Percentiles rank a stretch among this genome's conserved stretches.
Conservation (phyloP, 2,113 vertebrate genomes). For the Brachyhypopomus gauderio region DNA sequence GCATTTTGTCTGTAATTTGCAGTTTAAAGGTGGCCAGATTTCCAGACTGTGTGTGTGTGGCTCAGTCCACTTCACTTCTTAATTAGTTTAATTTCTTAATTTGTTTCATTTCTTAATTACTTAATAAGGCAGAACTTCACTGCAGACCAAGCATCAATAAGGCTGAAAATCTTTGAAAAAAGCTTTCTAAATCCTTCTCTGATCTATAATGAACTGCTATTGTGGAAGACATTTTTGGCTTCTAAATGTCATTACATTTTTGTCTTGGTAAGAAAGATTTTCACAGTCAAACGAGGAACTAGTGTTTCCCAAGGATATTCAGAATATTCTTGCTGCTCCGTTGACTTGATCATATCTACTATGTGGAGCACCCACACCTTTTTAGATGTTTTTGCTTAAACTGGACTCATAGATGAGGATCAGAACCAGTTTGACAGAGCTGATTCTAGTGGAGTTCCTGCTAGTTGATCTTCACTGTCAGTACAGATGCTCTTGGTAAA, state of each 20-base stretch:
- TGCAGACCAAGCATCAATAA: conserved; percentile 4
- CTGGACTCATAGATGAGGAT: too few relatives aligned
- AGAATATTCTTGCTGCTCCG: too few relatives aligned
- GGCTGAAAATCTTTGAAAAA: conserved; percentile 27
- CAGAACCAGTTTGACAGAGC: too few relatives aligned
- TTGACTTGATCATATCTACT: too few relatives aligned
- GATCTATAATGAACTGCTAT: neutral
- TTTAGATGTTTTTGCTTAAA: too few relatives aligned
- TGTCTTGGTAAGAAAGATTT: neutral
- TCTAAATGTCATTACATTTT: conserved; percentile 7
- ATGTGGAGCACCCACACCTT: too few relatives aligned
- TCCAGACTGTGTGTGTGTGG: conserved; percentile 3
- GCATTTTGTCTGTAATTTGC: conserved; percentile 11
- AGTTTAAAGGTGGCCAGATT: neutral
- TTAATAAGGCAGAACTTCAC: conserved; percentile 6
- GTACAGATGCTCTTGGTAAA: too few relatives aligned
- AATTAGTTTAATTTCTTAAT: conserved; percentile 31
- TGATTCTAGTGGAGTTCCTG: too few relatives aligned
- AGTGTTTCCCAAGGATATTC: too few relatives aligned
- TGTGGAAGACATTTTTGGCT: neutral
- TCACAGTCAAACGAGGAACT: neutral
- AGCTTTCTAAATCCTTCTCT: conserved; percentile 14
- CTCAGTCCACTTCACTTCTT: conserved; percentile 19
- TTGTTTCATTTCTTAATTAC: conserved; percentile 17
- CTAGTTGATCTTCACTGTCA: too few relatives aligned